These are phyloP conservation scores for Mythimna pallens DNA, from an alignment of 2,888 invertebrate species.

Conservation along the genomic window DNA sequence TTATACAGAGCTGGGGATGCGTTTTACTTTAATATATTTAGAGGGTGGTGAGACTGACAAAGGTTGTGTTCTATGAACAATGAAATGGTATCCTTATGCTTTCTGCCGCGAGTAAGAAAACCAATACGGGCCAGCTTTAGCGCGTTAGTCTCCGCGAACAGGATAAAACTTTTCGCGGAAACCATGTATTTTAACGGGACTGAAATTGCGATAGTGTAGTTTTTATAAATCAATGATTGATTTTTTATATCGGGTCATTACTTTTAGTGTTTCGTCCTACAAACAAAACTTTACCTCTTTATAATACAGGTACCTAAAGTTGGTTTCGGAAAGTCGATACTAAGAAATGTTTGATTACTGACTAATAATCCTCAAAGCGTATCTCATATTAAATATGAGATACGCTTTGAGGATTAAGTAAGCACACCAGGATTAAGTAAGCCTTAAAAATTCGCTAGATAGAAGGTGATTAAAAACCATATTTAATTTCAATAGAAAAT, in stretches of 20 bases:
- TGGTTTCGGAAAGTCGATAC: not conserved
- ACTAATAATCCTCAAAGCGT: constrained; percentile 13
- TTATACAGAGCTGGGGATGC: constrained; percentile 61
- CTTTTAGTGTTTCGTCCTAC: too few species aligned
- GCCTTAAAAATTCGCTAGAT: constrained; percentile 12
- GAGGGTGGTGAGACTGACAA: constrained; percentile 39
- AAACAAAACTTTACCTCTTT: not conserved
- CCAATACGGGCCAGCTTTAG: not conserved
- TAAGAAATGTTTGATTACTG: constrained; percentile 16
- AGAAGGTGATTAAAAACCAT: constrained; percentile 17
- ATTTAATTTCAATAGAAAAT: constrained; percentile 1
- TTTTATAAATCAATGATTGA: too few species aligned
- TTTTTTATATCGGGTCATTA: too few species aligned
- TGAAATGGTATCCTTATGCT: constrained; percentile 16
- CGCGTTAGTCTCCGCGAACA: too few species aligned
- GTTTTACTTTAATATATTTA: constrained; percentile 67
- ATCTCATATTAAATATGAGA: not conserved
- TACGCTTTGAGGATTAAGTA: not conserved
- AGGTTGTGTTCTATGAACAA: constrained; percentile 39
- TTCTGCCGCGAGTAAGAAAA: not conserved
- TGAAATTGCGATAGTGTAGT: not conserved
- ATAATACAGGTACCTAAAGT: not conserved
- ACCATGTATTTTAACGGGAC: not conserved
- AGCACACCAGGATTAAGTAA: constrained; percentile 8
- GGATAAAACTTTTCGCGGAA: too few species aligned